Base-by-base conservation (phyloP, 2,888 invertebrate species). In the Xestobium rufovillosum region DNA sequence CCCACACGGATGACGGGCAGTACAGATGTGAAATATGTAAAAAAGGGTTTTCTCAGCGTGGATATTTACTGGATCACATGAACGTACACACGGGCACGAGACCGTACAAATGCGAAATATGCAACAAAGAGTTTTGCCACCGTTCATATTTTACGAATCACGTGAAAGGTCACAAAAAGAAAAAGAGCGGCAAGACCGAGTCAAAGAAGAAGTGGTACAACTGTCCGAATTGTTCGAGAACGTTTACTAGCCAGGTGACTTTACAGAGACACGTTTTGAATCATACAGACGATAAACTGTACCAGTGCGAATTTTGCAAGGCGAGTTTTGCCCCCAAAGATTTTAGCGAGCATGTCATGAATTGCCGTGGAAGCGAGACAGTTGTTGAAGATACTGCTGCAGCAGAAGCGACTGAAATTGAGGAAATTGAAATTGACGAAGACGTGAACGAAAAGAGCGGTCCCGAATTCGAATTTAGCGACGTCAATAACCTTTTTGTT, bases 21-120 rank as follows among this genome's bases (percentile, higher is more conserved):
- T 19, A 19, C n/a, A 19, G n/a, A 19, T 19, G 23, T 19, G 23
- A 19, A 6, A 19, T 19, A 19, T 19, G 23, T n/a, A 19, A 19
- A 6, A 19, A 8, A n/a, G 23, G 6, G 23, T 19, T 19, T 19
- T 8, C 6, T 8, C n/a, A n/a, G 23, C 6, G n/a, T 8, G 6
- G n/a, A 19, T 19, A 19, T 19, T n/a, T 19, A 19, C 6, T 8
- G n/a, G 23, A 19, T 19, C 23, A 19, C 23, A 8, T 19, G n/a
- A 19, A 19, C 23, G n/a, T 19, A 19, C 23, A 19, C 23, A 19
- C 23, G 6, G 23, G 23, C n/a, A 8, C n/a, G 23, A 19, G n/a
- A 19, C 23, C 23, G n/a, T 19, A 19, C 23, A 19, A 19, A 19
- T 19, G 23, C n/a, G 23, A 19, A 6, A n/a, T 19, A n/a, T 19